These are phyloP conservation scores for Gorilla gorilla DNA, from an alignment of 2,113 vertebrate genomes.

Conservation along the genomic window DNA sequence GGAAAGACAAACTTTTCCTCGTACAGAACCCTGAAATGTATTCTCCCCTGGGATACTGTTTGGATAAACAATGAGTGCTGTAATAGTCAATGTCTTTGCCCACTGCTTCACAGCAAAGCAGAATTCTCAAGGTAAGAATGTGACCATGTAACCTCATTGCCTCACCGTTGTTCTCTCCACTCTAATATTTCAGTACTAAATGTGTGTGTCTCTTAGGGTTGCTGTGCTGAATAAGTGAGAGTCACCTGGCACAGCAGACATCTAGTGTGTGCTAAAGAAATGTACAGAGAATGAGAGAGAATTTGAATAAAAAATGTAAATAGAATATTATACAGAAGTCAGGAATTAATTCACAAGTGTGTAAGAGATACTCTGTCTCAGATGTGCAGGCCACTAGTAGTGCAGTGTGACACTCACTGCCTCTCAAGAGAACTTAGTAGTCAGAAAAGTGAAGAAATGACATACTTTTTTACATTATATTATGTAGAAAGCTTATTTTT, in stretches of 20 bases:
- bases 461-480: not conserved
- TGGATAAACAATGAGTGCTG: not conserved
- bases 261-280: not conserved
- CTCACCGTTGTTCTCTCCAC: not conserved
- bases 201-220: not conserved
- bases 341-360: not conserved
- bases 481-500: not conserved
- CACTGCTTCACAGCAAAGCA: not conserved
- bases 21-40: not conserved
- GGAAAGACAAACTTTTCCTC: not conserved
- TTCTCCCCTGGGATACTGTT: not conserved
- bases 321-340: not conserved
- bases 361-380: not conserved
- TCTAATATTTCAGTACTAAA: not conserved
- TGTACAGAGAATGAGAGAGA: not conserved
- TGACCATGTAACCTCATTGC: not conserved
- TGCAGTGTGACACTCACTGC: not conserved
- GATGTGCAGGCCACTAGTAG: not conserved
- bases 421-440: not conserved
- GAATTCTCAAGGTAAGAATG: not conserved
- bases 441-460: not conserved
- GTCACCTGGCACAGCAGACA: not conserved
- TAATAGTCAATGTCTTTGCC: not conserved
- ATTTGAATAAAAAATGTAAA: not conserved
- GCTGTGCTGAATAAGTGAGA: not conserved